Percentiles rank a stretch among this genome's conserved stretches.
Conservation (phyloP, 2,113 vertebrate species). For the Mustela lutreola region DNA sequence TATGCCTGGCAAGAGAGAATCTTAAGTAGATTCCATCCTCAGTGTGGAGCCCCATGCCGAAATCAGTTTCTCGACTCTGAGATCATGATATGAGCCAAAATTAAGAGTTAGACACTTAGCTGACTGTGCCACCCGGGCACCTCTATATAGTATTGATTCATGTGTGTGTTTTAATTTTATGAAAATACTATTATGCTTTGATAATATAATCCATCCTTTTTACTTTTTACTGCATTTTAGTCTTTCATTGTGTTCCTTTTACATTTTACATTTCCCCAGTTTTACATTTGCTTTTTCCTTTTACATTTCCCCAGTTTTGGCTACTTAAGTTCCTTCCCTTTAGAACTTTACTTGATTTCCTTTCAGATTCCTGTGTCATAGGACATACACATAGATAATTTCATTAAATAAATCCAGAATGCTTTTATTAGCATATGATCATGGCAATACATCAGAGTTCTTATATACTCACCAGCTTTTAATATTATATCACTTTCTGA, state of each 20-base stretch:
- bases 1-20: not conserved
- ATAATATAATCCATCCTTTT: not conserved
- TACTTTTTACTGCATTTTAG: not conserved
- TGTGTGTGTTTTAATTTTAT: not conserved
- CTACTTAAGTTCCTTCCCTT: not conserved
- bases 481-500: not conserved
- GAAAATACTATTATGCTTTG: not conserved
- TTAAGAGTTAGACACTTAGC: not conserved
- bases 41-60: not conserved
- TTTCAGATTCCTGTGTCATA: not conserved
- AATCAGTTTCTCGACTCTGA: not conserved
- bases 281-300: too few species aligned
- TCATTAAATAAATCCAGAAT: not conserved
- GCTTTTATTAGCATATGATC: not conserved
- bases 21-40: not conserved
- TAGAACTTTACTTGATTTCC: not conserved
- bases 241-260: not conserved
- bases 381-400: not conserved
- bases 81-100: not conserved
- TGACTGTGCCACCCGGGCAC: not conserved
- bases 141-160: not conserved
- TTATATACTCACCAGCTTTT: not conserved
- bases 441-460: not conserved
- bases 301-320: not conserved
- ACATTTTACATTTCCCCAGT: not conserved